phyloP scores from a whole-genome alignment of 2,797 vertebrate species.

The Monodelphis domestica region DNA sequence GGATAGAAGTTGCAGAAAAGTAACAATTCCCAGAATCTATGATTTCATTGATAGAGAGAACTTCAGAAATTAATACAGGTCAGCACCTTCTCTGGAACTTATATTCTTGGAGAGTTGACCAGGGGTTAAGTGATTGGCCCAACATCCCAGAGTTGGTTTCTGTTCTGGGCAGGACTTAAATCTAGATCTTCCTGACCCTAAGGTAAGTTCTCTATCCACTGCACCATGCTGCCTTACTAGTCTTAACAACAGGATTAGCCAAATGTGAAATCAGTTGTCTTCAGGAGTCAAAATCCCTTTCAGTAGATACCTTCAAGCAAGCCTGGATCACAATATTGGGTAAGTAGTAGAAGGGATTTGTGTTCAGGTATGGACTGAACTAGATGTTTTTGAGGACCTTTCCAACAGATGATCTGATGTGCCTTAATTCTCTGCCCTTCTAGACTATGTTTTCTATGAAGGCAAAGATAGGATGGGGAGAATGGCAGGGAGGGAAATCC shows the following conservation, averaged over 20 bases:
- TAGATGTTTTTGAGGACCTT: neutral
- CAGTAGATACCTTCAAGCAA: neutral
- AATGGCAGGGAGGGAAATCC: neutral
- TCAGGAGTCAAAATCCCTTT: neutral
- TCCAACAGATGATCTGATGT: neutral
- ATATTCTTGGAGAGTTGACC: neutral
- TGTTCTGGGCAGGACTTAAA: neutral
- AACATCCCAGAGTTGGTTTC: neutral
- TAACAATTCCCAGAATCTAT: neutral
- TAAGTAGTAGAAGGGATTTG: neutral
- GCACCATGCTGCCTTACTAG: neutral
- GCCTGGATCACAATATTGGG: neutral
- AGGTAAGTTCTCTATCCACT: neutral
- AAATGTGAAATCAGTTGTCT: neutral
- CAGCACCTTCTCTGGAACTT: neutral
- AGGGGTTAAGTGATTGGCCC: neutral
- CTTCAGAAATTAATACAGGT: neutral
- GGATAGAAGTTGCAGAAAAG: neutral
- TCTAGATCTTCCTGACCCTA: neutral
- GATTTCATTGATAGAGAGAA: neutral
- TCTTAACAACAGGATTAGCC: neutral
- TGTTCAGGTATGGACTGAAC: neutral
- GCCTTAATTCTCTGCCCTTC: neutral
- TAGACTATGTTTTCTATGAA: neutral
- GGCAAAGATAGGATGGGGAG: no score